Evolutionary conservation across 2,888 invertebrate genomes (phyloP).

Genomic region (Microctonus aethiopoides): DNA sequence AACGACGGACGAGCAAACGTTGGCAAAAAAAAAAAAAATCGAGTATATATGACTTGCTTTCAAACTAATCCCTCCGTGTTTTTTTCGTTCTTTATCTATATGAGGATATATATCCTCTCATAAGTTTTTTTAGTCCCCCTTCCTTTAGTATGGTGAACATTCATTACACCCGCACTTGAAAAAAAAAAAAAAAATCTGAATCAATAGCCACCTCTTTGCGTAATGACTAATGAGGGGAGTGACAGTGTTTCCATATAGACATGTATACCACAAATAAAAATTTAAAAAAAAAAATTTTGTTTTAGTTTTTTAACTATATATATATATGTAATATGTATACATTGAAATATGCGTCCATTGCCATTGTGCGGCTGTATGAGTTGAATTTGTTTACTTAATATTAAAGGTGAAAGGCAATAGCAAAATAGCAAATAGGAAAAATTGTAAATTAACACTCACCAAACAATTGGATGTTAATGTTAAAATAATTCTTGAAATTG

Average conservation of each 20-base stretch:
- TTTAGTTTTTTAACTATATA: neutral
- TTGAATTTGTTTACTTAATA: too few species aligned
- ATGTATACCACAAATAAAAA: neutral
- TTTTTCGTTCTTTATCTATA: constrained; percentile 12
- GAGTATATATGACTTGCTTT: constrained; percentile 20
- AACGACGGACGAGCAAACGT: constrained; percentile 28
- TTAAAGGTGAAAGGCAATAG: too few species aligned
- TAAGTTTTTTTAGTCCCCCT: constrained; percentile 12
- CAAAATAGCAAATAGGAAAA: too few species aligned
- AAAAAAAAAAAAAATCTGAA: neutral
- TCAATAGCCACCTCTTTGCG: constrained; percentile 32
- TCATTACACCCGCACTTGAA: constrained; percentile 20
- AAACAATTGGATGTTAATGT: neutral
- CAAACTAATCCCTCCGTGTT: constrained; percentile 27
- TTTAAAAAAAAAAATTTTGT: constrained; percentile 9
- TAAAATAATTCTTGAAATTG: neutral
- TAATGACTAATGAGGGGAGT: constrained; percentile 32
- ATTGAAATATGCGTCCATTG: neutral
- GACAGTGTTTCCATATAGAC: neutral
- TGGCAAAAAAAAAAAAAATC: constrained; percentile 24
- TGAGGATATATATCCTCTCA: constrained; percentile 2
- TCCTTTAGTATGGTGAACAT: constrained; percentile 16
- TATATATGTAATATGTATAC: neutral
- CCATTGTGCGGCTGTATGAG: too few species aligned
- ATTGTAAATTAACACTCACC: constrained; percentile 3